Evolutionary conservation across 2,888 invertebrate genomes (phyloP), one percentile per base, ranked within the genome.

Genomic region (Mesochorus sp.): DNA sequence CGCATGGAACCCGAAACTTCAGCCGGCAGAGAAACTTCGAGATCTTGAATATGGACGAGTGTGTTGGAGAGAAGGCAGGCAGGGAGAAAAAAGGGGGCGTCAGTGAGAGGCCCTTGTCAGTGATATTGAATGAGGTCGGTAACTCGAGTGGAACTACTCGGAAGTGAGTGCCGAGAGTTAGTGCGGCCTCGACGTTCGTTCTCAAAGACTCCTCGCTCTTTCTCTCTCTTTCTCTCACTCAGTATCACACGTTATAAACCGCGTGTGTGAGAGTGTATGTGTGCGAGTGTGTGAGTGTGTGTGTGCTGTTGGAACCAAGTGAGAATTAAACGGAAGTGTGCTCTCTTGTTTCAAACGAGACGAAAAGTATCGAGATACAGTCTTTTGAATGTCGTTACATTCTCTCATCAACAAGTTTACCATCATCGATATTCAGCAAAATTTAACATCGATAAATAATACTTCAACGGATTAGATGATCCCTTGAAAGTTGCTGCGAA

Each of bases 121-220:
- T 68, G 72, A 72, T 75, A 80, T 78, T 67, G 53, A 72, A 78
- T 72, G 77, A 68, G 74, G 68, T 68, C 71, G 57, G 62, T 64
- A 68, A 78, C 77, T 78, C 67, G 24, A 81, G 79, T 77, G 68
- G 47, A 71, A 76, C 61, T 75, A 75, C 64, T 72, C 62, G 70
- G 67, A 62, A 79, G 67, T 75, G 39, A 79, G 81, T 71, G 57
- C 34, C 47, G 19, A 66, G 57, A 77, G 72, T 72, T 59, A 57
- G 28, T 68, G 64, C 71, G 49, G n/a, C 57, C 57, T 62, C 66
- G 71, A 76, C 64, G 62, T 61, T 72, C 68, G 49, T 66, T 55
- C 57, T 68, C 55, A 57, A 61, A 74, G 57, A 51, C 62, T 53
- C 67, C 47, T 17, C 12, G 6, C n/a, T n/a, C n/a, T n/a, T n/a